phyloP scores from a whole-genome alignment of 2,113 vertebrate species.

The Orycteropus afer region DNA sequence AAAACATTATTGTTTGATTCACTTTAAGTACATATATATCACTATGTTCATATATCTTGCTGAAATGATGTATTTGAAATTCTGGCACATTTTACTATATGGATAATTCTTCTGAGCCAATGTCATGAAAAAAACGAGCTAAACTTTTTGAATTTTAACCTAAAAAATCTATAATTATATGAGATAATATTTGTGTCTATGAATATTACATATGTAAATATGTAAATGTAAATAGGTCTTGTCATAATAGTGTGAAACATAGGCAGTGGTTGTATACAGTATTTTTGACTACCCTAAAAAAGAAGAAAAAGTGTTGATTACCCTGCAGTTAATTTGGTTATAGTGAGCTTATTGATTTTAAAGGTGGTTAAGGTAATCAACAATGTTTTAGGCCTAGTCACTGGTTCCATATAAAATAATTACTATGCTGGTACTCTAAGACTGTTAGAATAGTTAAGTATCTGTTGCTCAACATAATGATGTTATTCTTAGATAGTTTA shows the following conservation, averaged over 20 bases:
- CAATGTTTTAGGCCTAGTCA: background rate
- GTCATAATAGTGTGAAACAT: background rate
- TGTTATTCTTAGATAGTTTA: background rate
- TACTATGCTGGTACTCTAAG: background rate
- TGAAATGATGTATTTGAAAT: conserved; percentile 40
- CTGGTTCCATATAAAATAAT: background rate
- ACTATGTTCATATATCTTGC: conserved; percentile 49
- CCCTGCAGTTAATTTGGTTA: background rate
- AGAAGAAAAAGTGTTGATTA: conserved; percentile 12
- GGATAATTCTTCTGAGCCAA: conserved; percentile 22
- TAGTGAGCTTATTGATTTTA: background rate
- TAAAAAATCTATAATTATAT: conserved; percentile 11
- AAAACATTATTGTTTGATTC: background rate
- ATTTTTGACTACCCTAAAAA: background rate
- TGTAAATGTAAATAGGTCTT: background rate
- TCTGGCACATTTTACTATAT: background rate
- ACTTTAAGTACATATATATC: conserved; percentile 18
- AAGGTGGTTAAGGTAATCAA: background rate
- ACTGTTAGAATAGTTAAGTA: background rate
- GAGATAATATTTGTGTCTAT: background rate
- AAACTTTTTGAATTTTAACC: background rate
- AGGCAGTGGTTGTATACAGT: background rate
- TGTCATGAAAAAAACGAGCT: background rate
- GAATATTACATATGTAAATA: background rate
- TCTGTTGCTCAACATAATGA: background rate